A percentile compares a stretch with the other conserved stretches of the same genome.
Conservation (phyloP, 1,140 invertebrate genomes). For the Luehdorfia chinensis region DNA sequence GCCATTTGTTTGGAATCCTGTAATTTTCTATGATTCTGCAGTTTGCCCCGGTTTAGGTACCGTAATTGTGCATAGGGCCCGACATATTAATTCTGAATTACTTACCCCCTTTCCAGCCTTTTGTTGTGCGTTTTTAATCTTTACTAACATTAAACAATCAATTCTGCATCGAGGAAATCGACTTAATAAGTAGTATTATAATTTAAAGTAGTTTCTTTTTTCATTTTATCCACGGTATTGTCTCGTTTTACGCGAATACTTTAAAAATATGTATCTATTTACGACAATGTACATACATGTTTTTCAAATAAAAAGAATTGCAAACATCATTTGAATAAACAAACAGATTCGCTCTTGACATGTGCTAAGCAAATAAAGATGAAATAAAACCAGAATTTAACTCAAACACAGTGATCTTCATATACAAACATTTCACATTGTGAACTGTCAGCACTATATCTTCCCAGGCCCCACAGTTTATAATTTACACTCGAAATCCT, state of each 20-base stretch:
- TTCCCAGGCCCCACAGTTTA: slow-evolving; percentile 49
- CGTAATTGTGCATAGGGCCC: slow-evolving; percentile 50
- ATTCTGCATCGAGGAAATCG: slow-evolving; percentile 5
- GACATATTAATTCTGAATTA: slow-evolving; percentile 55
- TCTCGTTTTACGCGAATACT: too few species aligned
- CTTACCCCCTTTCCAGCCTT: slow-evolving; percentile 31
- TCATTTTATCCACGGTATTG: too few species aligned
- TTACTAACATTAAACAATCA: slow-evolving; percentile 35
- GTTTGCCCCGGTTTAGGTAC: slow-evolving; percentile 48
- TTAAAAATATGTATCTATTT: too few species aligned
- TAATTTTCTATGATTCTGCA: slow-evolving; percentile 71
- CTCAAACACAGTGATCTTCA: slow-evolving; percentile 53
- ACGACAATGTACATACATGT: too few species aligned
- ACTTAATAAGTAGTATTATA: not conserved
- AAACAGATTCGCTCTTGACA: slow-evolving; percentile 40
- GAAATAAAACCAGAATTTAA: slow-evolving; percentile 42
- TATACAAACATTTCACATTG: slow-evolving; percentile 61
- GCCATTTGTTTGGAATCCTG: slow-evolving; percentile 62
- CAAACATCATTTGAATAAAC: slow-evolving; percentile 21
- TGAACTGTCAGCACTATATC: slow-evolving; percentile 57
- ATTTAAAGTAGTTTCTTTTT: not conserved
- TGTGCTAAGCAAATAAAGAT: slow-evolving; percentile 42
- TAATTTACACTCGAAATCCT: slow-evolving; percentile 21
- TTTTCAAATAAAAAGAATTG: not conserved
- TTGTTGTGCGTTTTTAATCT: slow-evolving; percentile 65